Base-by-base conservation (phyloP, 2,797 vertebrate genomes). In the Dendrocincla fuliginosa region DNA sequence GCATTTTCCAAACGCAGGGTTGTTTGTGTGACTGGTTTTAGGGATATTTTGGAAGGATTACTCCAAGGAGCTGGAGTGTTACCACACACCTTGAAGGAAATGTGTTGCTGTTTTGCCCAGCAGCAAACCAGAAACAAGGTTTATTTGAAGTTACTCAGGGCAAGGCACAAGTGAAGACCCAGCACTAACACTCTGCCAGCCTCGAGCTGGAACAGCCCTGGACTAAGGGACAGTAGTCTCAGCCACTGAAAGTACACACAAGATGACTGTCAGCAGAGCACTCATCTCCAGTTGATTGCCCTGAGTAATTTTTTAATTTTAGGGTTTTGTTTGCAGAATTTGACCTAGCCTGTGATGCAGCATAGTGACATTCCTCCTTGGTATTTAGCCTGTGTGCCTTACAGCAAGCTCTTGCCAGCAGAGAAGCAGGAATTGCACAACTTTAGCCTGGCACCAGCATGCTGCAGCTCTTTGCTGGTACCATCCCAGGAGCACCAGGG, bases 291-390 rank as follows among this genome's bases (percentile, higher is more conserved):
- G 19, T 49, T 82, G 88, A 76, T 86, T 78, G 70, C 83, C 52
- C 49, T 52, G 71, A 91, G 90, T 86, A 91, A 81, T 41, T 80
- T 87, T 52, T 88, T 89, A 82, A 91, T 94, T 81, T 86, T 61
- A 82, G 86, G 67, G 8, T 33, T 90, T 88, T 69, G 44, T 75
- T 37, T 79, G 95, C 67, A 56, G 76, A 50, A 3, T 73, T 93
- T 82, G 67, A 18, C 69, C 50, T 59, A 37, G 65, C n/a, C 63
- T 52, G 14, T 73, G 88, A 56, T 77, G 80, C 6, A 8, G 71
- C 33, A 18, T 4, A 32, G 23, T 32, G 89, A 63, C 2, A 6
- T 49, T 67, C 39, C 74, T 92, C 50, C 39, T 61, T n/a, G 75
- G 47, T 55, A 30, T 68, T 63, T 56, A 91, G 52, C 53, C 53